Base-by-base conservation (phyloP, 2,888 invertebrate genomes). In the Sialis lutaria region DNA sequence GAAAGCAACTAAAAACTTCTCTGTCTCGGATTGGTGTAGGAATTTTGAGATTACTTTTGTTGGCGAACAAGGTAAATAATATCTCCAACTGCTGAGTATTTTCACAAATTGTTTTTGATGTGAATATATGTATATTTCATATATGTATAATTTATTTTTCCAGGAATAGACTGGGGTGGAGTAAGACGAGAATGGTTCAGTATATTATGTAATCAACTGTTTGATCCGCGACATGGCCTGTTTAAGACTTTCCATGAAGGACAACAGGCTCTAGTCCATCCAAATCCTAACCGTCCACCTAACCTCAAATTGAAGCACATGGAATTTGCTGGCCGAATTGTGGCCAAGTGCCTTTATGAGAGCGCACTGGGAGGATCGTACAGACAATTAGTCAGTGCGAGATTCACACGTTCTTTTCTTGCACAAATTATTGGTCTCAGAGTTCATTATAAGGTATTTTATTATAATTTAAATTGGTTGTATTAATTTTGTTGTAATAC, bases 141-240 rank as follows among this genome's bases (percentile, higher is more conserved):
- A 22, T n/a, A n/a, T 1, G 6, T 41, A 45, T 9, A 35, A 33
- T 13, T n/a, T 1, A 33, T 49, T 46, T 46, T 58, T 60, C 30
- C 58, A 87, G 88, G 89, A 42, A 80, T 93, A 57, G 92, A 93
- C 68, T 90, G 89, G 90, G 93, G 93, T 54, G 93, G 93, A 5
- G 73, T 93, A 42, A 74, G 92, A 5, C 77, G 92, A 50, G 95
- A 95, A 67, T 95, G 93, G 93, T 91, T 93, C 67, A 91, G 92
- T 55, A 65, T 90, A 53, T 75, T 92, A 53, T 92, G 92, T 66
- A 82, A 80, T 9, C 75, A 85, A 52, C 68, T 95, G 48, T 95
- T 93, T 67, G 90, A 91, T 67, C 76, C 86, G 12, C 77, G 79
- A 55, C 75, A 80, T 59, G 82, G 84, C 0, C 72, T 95, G 49